phyloP scores from a whole-genome alignment of 2,113 vertebrate species.

The Ptychochromis oligacanthus region DNA sequence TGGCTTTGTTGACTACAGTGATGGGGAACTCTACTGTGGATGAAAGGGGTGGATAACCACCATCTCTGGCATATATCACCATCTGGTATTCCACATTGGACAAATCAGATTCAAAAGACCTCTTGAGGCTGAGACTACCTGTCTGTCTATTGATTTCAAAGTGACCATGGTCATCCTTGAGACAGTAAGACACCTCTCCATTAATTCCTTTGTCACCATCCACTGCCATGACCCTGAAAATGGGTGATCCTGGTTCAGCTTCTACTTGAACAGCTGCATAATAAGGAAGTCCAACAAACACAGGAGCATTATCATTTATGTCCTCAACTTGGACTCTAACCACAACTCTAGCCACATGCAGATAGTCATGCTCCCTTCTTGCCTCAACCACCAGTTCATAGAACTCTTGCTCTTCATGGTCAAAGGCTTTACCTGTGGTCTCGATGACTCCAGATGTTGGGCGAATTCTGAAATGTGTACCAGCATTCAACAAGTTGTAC shows the following conservation, averaged over 20 bases:
- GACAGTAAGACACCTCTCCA: slow-evolving; percentile 90
- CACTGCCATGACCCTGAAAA: slow-evolving; percentile 90
- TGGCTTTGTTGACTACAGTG: slow-evolving; percentile 97
- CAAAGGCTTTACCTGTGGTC: slow-evolving; percentile 91
- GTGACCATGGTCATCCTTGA: slow-evolving; percentile 91
- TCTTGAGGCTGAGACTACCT: slow-evolving; percentile 88
- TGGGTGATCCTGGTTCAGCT: slow-evolving; percentile 88
- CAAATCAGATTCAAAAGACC: slow-evolving; percentile 91
- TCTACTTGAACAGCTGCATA: slow-evolving; percentile 97
- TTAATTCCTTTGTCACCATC: slow-evolving; percentile 93
- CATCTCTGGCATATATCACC: slow-evolving; percentile 89
- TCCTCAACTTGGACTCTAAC: slow-evolving; percentile 92
- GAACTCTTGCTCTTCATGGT: slow-evolving; percentile 91
- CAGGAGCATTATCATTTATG: slow-evolving; percentile 92
- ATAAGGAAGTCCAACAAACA: slow-evolving; percentile 96
- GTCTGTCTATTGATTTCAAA: slow-evolving; percentile 90
- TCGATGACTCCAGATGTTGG: slow-evolving; percentile 94
- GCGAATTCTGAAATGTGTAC: slow-evolving; percentile 91
- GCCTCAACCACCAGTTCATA: slow-evolving; percentile 96
- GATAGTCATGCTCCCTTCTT: slow-evolving; percentile 88
- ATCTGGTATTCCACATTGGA: slow-evolving; percentile 93
- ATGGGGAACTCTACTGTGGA: slow-evolving; percentile 89
- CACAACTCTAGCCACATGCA: slow-evolving; percentile 90
- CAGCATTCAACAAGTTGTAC: slow-evolving; percentile 92
- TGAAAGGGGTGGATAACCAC: slow-evolving; percentile 88